phyloP scores from a whole-genome alignment of 2,113 vertebrate species.

The pig (Sus scrofa) region DNA sequence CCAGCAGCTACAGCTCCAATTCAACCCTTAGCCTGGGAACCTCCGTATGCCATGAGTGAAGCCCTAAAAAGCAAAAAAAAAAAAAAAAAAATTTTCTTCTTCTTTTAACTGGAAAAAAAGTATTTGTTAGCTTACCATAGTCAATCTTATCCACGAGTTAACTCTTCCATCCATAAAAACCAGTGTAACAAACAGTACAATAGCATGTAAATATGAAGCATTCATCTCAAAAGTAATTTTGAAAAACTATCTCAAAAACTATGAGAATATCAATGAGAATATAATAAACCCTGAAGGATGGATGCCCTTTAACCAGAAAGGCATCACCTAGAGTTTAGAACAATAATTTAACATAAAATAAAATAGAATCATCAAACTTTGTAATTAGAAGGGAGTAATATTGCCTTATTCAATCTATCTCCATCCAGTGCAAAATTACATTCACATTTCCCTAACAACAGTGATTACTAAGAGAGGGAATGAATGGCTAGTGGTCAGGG shows the following conservation, averaged over 20 bases:
- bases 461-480: background rate
- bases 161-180: background rate
- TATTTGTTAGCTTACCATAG: background rate
- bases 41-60: too few species aligned
- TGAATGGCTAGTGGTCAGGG: background rate
- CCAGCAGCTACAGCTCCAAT: too few species aligned
- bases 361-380: background rate
- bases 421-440: background rate
- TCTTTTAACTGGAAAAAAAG: background rate
- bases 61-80: too few species aligned
- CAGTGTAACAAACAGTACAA: background rate
- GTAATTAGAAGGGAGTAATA: background rate
- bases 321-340: background rate
- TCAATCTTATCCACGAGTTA: background rate
- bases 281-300: background rate
- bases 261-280: background rate
- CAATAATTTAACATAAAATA: constrained; percentile 28
- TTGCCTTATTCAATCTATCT: background rate
- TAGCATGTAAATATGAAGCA: background rate
- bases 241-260: background rate
- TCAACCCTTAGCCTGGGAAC: too few species aligned
- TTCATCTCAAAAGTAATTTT: background rate
- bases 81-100: too few species aligned
- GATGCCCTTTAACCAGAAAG: background rate
- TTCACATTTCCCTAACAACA: background rate